Conservation (phyloP, 1,140 invertebrate species). For the Diuraphis noxia region DNA sequence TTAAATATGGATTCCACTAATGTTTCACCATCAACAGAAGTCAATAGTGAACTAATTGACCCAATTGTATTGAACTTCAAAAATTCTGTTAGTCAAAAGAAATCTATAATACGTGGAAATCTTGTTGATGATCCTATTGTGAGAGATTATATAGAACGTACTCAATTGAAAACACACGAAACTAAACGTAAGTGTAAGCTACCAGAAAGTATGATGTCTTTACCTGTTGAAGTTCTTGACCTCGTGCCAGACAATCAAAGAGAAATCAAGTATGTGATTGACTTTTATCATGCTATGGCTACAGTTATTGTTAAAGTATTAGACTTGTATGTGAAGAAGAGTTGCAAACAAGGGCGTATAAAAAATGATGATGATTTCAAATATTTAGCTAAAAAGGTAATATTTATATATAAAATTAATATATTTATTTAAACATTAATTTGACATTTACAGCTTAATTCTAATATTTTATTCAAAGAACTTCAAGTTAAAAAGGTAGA, state of each 20-base stretch:
- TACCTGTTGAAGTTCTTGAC: constrained; percentile 21
- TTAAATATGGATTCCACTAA: background rate
- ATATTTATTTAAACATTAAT: constrained; percentile 45
- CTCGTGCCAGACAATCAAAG: constrained; percentile 36
- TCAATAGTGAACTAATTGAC: background rate
- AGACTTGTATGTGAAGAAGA: constrained; percentile 83
- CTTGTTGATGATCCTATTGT: constrained; percentile 39
- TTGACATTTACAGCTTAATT: constrained; percentile 69
- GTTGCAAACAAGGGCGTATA: constrained; percentile 84
- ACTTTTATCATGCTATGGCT: constrained; percentile 68
- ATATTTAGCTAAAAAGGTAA: constrained; percentile 91
- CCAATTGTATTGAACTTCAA: constrained; percentile 13
- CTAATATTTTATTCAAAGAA: constrained; percentile 95
- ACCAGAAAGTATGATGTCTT: constrained; percentile 36
- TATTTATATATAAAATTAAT: background rate
- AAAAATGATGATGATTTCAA: constrained; percentile 92
- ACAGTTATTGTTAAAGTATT: constrained; percentile 86
- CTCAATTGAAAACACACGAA: constrained; percentile 68
- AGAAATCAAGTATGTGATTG: constrained; percentile 45
- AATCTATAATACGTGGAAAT: background rate
- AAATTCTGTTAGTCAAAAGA: background rate
- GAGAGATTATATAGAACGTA: constrained; percentile 16
- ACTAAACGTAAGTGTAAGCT: constrained; percentile 68
- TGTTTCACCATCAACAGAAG: background rate
- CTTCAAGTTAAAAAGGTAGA: constrained; percentile 85